Evolutionary conservation across 1,140 invertebrate species (phyloP), one percentile per base, ranked within the genome.

Genomic region (Chymomyza costata): DNA sequence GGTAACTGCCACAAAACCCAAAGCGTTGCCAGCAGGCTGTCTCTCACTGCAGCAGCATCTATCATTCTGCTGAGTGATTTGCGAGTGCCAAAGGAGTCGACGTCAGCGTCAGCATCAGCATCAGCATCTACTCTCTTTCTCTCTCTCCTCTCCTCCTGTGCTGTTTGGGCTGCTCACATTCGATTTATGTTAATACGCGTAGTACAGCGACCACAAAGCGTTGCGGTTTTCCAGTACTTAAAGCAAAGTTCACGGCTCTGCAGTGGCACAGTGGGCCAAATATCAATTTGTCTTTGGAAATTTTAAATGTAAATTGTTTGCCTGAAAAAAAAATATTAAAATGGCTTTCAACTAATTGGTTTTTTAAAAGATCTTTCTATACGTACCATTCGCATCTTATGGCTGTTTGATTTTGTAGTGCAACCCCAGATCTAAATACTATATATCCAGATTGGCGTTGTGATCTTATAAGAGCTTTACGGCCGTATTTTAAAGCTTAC

Each of bases 1-100:
- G 62, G 47, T 25, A 37, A 17, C 51, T 34, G 47, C 21, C 51
- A n/a, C n/a, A n/a, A n/a, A n/a, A n/a, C n/a, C n/a, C n/a, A n/a
- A n/a, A n/a, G n/a, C n/a, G n/a, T n/a, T n/a, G n/a, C n/a, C n/a
- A n/a, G n/a, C n/a, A n/a, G n/a, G n/a, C n/a, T n/a, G 25, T 32
- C 43, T 31, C 6, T 28, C 21, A n/a, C 21, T 17, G 25, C 35
- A 14, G 10, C n/a, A 45, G 62, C 70, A 78, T 76, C 66, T 59
- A 76, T 76, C 70, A 76, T 71, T 62, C 52, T 43, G 71, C 50
- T 76, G 71, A 76, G 70, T 76, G 70, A 76, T 76, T 76, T 76
- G 70, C 70, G 70, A 76, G 70, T 70, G 66, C 66, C 70, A 76
- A 66, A 76, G 70, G 70, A 73, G 50, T 58, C 38, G 47, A 17